Evolutionary conservation across 2,888 invertebrate species (phyloP).

Genomic region (Oeneis ivallda): DNA sequence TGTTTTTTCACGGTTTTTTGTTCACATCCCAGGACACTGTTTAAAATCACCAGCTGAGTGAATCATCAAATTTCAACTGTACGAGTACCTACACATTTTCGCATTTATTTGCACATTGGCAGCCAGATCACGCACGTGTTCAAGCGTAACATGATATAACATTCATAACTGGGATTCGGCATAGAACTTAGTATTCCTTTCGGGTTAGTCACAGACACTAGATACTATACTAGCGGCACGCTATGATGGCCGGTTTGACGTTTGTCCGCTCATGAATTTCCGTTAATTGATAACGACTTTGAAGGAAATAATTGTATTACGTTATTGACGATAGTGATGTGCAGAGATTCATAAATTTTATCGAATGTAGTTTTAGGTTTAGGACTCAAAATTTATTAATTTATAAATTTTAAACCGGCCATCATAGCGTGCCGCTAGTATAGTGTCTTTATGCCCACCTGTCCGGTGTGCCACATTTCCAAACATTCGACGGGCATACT

Average conservation of each 20-base stretch:
- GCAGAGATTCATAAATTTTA: too few species aligned
- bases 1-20: neutral
- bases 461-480: conserved; percentile 26
- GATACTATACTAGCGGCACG: too few species aligned
- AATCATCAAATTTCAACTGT: conserved; percentile 1
- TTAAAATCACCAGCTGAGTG: neutral
- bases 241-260: too few species aligned
- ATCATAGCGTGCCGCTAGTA: too few species aligned
- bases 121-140: conserved; percentile 13
- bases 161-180: conserved; percentile 17
- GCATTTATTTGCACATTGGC: conserved; percentile 6
- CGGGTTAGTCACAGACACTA: conserved; percentile 17
- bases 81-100: neutral
- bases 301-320: too few species aligned
- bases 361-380: too few species aligned
- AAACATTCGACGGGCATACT: conserved; percentile 32
- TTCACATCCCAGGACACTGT: neutral
- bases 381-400: too few species aligned
- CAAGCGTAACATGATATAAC: conserved; percentile 14
- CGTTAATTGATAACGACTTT: too few species aligned
- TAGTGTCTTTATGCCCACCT: conserved; percentile 14
- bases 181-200: conserved; percentile 29
- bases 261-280: too few species aligned
- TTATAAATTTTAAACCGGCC: too few species aligned
- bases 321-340: too few species aligned